Conservation (phyloP, 2,113 vertebrate species). For the Sturnus vulgaris region DNA sequence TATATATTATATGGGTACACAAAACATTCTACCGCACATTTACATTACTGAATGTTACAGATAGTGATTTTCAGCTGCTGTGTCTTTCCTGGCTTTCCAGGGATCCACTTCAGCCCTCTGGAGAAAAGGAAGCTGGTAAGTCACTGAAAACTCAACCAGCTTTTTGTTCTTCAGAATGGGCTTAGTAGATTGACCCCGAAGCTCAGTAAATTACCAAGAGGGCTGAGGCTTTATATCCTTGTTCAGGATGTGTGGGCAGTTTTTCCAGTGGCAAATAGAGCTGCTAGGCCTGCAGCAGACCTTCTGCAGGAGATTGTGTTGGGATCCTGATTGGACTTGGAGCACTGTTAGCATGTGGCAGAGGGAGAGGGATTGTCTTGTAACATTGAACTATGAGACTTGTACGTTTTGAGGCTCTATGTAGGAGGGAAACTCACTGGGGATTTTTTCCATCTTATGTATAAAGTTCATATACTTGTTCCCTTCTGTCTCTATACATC, state of each 20-base stretch:
- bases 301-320: not conserved
- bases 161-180: not conserved
- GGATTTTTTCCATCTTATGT: not conserved
- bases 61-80: rapidly evolving
- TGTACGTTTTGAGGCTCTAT: rapidly evolving
- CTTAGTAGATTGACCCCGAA: not conserved
- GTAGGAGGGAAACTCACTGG: not conserved
- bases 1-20: not conserved
- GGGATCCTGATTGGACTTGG: not conserved
- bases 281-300: not conserved
- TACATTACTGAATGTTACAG: not conserved
- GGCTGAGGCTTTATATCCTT: not conserved
- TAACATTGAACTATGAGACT: not conserved
- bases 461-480: not conserved
- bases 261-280: not conserved
- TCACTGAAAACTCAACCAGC: not conserved
- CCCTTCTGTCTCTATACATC: not conserved
- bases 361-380: not conserved
- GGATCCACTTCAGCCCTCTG: not conserved
- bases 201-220: not conserved
- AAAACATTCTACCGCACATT: not conserved
- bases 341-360: not conserved
- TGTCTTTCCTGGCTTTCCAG: not conserved
- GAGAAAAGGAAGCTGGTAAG: not conserved
- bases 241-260: not conserved